phyloP scores from a whole-genome alignment of 23 tunicate genomes.

The Halocynthia aurantium region DNA sequence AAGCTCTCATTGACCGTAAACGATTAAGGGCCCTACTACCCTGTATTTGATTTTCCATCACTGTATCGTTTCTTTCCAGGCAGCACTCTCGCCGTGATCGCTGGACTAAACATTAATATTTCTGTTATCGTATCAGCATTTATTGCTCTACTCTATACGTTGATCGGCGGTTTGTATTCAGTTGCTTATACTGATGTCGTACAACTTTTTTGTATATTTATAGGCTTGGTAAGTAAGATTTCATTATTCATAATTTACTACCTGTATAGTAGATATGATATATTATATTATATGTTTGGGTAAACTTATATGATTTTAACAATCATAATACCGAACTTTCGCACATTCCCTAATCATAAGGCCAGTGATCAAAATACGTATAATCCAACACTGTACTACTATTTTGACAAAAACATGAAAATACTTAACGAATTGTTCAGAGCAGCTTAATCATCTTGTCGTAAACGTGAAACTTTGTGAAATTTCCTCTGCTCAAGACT shows the following conservation, averaged over 20 bases:
- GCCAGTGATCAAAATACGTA: too few relatives aligned
- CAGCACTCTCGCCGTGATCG: constrained; percentile 58
- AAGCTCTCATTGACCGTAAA: not conserved
- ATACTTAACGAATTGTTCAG: too few relatives aligned
- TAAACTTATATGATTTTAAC: not conserved
- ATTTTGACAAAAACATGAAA: too few relatives aligned
- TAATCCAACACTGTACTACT: too few relatives aligned
- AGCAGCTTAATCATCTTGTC: too few relatives aligned
- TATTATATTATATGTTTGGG: not conserved
- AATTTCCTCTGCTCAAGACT: too few relatives aligned
- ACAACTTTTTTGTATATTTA: constrained; percentile 85
- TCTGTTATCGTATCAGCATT: constrained; percentile 86
- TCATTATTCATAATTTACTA: not conserved
- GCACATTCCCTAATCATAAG: too few relatives aligned
- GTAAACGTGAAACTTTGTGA: too few relatives aligned
- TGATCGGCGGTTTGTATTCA: constrained; percentile 95
- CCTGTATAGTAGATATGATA: too few relatives aligned
- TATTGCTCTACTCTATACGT: constrained; percentile 84
- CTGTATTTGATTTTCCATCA: not conserved
- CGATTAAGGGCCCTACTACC: too few relatives aligned
- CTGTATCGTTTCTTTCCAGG: constrained; percentile 29
- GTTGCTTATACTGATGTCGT: constrained; percentile 99
- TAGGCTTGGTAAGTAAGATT: constrained; percentile 75
- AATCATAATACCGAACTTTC: too few relatives aligned
- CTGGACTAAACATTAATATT: constrained; percentile 26